Evolutionary conservation across 2,797 vertebrate genomes (phyloP).

Genomic region (Denticeps clupeoides): DNA sequence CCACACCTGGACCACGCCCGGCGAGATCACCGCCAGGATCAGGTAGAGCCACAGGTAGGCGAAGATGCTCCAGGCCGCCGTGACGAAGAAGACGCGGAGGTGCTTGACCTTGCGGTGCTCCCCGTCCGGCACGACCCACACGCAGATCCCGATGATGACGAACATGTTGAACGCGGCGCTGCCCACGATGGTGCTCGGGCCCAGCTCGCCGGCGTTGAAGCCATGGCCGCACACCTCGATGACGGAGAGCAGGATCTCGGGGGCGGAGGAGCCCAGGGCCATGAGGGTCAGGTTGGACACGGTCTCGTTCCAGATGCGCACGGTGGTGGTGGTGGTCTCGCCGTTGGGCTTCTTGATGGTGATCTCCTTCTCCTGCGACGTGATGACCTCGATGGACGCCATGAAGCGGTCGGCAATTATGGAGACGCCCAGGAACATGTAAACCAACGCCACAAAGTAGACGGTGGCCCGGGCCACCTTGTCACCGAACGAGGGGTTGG

Average conservation of each 20-base stretch:
- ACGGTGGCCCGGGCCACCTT: conserved; percentile 94
- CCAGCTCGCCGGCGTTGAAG: conserved; percentile 79
- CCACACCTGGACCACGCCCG: conserved; percentile 92
- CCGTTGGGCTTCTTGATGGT: conserved; percentile 97
- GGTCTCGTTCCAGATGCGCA: conserved; percentile 96
- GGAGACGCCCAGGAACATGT: conserved; percentile 97
- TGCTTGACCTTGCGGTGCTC: conserved; percentile 95
- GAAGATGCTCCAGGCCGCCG: conserved; percentile 96
- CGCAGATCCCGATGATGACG: conserved; percentile 92
- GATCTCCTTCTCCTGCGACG: conserved; percentile 96
- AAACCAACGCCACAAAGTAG: conserved; percentile 93
- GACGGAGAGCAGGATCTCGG: conserved; percentile 91
- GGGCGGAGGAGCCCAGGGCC: conserved; percentile 93
- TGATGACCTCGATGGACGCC: conserved; percentile 98
- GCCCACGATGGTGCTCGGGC: conserved; percentile 92
- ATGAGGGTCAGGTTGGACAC: conserved; percentile 96
- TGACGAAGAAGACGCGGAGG: conserved; percentile 93
- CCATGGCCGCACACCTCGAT: conserved; percentile 91
- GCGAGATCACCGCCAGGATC: conserved; percentile 90
- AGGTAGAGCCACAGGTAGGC: conserved; percentile 98
- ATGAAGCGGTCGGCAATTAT: conserved; percentile 98
- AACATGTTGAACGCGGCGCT: conserved; percentile 99
- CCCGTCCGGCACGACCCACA: conserved; percentile 91
- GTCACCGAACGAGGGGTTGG: conserved; percentile 88
- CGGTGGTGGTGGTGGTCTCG: conserved; percentile 90